Conservation (phyloP, 1,140 invertebrate genomes). For the Cherax destructor region DNA sequence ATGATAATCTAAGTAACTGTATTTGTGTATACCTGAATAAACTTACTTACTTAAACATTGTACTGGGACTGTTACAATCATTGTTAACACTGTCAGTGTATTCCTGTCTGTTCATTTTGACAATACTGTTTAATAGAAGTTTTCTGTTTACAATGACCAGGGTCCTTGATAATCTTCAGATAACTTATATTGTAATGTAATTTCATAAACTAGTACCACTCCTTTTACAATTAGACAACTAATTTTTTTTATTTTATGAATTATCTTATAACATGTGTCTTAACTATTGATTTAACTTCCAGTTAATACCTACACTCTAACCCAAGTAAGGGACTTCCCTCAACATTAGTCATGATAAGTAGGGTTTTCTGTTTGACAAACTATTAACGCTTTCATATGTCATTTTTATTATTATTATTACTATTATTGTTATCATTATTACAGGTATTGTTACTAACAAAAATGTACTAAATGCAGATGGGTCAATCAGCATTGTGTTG, state of each 20-base stretch:
- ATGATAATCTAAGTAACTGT: no score
- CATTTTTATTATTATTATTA: constrained; percentile 10
- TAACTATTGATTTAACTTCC: background rate
- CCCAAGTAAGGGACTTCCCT: background rate
- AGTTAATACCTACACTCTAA: background rate
- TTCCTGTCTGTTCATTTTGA: no score
- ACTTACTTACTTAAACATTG: no score
- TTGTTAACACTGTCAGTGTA: no score
- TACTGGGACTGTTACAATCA: no score
- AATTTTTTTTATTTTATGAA: background rate
- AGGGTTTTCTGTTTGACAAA: background rate
- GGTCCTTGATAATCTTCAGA: background rate
- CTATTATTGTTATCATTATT: background rate
- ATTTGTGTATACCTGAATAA: no score
- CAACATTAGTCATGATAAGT: background rate
- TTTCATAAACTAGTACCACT: background rate
- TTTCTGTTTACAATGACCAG: no score
- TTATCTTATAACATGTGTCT: background rate
- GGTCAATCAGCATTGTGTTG: no score
- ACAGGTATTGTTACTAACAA: background rate
- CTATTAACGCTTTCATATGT: background rate
- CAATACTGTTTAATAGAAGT: no score
- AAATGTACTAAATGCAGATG: no score
- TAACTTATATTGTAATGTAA: background rate
- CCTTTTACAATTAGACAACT: no score